Evolutionary conservation across 2,888 invertebrate species (phyloP).

Genomic region (Callyntrura sp.): DNA sequence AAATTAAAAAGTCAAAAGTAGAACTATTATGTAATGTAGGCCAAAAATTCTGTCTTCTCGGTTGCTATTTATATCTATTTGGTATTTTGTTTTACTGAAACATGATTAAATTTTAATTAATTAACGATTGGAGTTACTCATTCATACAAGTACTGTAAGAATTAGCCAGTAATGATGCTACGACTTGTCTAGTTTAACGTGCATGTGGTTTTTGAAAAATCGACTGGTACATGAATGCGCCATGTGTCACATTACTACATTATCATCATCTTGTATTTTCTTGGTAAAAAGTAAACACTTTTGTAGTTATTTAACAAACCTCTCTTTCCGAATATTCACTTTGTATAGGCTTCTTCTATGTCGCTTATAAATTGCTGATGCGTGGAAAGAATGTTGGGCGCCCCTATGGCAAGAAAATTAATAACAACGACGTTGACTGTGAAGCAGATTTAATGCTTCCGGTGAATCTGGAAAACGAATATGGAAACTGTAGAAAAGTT

Average conservation of each 20-base stretch:
- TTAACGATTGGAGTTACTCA: too few relatives aligned
- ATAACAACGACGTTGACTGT: slow-evolving; percentile 68
- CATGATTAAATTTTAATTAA: too few relatives aligned
- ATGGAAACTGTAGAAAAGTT: slow-evolving; percentile 79
- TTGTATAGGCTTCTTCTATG: slow-evolving; percentile 75
- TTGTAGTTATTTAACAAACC: slow-evolving; percentile 37
- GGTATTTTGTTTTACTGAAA: background rate
- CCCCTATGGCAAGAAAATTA: slow-evolving; percentile 37
- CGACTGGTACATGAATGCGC: too few relatives aligned
- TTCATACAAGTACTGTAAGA: too few relatives aligned
- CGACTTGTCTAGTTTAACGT: too few relatives aligned
- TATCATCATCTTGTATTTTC: background rate
- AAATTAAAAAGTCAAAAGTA: background rate
- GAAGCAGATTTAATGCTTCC: slow-evolving; percentile 81
- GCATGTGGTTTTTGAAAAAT: too few relatives aligned
- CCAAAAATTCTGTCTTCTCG: background rate
- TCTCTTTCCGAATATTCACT: slow-evolving; percentile 59
- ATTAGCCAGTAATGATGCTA: too few relatives aligned
- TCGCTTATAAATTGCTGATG: slow-evolving; percentile 72
- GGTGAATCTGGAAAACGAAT: slow-evolving; percentile 81
- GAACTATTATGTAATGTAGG: background rate
- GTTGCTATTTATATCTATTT: background rate
- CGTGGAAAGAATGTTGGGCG: slow-evolving; percentile 66
- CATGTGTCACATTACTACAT: too few relatives aligned
- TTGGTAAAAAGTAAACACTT: background rate